Conservation (phyloP, 1,140 invertebrate genomes). For the Andrena cerasifolii region DNA sequence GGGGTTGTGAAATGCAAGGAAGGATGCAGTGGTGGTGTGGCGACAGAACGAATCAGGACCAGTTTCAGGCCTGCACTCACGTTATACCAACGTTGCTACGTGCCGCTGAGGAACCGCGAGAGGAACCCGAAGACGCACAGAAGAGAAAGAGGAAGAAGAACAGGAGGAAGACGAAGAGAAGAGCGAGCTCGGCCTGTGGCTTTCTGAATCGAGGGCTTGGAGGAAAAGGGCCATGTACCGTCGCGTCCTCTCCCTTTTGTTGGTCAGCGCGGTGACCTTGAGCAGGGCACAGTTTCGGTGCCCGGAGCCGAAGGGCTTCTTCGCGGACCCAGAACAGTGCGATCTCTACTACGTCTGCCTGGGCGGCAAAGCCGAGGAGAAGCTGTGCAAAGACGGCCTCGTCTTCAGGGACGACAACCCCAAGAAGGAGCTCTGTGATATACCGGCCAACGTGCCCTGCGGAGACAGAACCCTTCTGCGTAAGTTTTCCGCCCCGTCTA, state of each 20-base stretch:
- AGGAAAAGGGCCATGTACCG: conserved; percentile 13
- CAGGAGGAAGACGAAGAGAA: neutral
- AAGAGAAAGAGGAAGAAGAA: conserved; percentile 3
- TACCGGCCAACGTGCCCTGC: conserved; percentile 91
- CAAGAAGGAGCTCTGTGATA: conserved; percentile 89
- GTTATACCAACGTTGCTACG: conserved; percentile 56
- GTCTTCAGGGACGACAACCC: conserved; percentile 90
- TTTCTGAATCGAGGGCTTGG: neutral
- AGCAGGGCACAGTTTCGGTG: conserved; percentile 84
- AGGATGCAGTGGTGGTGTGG: conserved; percentile 69
- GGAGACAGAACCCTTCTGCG: conserved; percentile 88
- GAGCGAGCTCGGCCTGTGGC: neutral
- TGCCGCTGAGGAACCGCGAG: conserved; percentile 24
- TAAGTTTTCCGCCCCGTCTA: conserved; percentile 82
- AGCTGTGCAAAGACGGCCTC: conserved; percentile 91
- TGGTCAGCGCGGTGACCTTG: conserved; percentile 35
- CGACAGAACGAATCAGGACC: conserved; percentile 75
- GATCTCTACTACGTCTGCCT: conserved; percentile 91
- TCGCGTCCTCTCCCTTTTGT: conserved; percentile 21
- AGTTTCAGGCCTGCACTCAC: conserved; percentile 70
- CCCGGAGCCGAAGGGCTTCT: conserved; percentile 89
- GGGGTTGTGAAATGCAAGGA: conserved; percentile 74
- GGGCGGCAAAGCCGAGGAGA: conserved; percentile 86
- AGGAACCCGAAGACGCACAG: conserved; percentile 10
- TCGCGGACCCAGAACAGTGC: conserved; percentile 89